Base-by-base conservation (phyloP, 2,113 vertebrate genomes). In the Thinocorus orbignyianus region DNA sequence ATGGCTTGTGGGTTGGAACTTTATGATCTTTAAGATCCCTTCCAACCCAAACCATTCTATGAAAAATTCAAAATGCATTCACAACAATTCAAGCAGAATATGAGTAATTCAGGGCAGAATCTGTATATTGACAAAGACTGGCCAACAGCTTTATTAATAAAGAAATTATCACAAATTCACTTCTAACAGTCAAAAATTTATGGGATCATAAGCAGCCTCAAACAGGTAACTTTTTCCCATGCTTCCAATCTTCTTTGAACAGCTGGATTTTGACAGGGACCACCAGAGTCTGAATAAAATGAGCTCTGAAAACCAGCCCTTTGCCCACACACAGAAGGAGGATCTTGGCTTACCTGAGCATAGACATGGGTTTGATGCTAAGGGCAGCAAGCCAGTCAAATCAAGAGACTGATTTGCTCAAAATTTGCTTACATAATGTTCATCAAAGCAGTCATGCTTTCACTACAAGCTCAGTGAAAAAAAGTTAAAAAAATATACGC, bases 391-490 rank as follows among this genome's bases (percentile, higher is more conserved):
- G 46, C 31, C 62, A 86, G 68, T 55, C 46, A 88, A 85, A 90
- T 1, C 3, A 9, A 64, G 90, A 93, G 79, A 81, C 37, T 84
- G 20, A 25, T 48, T 86, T 2, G 1, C 49, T 55, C 57, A 68
- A 79, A 92, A 81, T 64, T 83, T 94, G 64, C 86, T 92, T 78
- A 78, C 51, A 74, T 68, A 80, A 93, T 17, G 49, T 51, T 90
- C 18, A 73, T 48, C 51, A 93, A 87, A 94, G n/a, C 52, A 91
- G 44, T 31, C 72, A 71, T 60, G 57, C 71, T 60, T 55, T 86
- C 92, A 51, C 52, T 68, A 78, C 24, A 93, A 94, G 18, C 20
- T 92, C 48, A 58, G 61, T 19, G 62, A 88, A 94, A 91, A 65
- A 54, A 82, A 90, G 37, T 82, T 66, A 30, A 79, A 64, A 60